Evolutionary conservation across 2,113 vertebrate species (phyloP).

Genomic region (Oryzias woworae): DNA sequence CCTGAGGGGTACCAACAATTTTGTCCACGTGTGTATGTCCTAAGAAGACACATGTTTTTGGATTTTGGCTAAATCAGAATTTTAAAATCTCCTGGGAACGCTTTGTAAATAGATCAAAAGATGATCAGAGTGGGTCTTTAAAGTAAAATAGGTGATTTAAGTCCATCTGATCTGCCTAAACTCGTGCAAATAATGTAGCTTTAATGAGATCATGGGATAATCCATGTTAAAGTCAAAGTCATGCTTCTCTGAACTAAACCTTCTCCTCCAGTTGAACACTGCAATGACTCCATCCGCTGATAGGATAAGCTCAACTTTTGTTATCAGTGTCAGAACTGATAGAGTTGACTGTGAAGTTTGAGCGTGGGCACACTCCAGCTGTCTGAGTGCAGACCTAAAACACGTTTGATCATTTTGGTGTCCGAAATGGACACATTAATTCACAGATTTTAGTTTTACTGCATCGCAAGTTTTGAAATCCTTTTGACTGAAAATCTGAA

Average conservation of each 20-base stretch:
- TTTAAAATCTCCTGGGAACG: too few relatives aligned
- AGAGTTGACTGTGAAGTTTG: constrained; percentile 9
- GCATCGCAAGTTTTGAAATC: too few relatives aligned
- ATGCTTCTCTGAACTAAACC: constrained; percentile 17
- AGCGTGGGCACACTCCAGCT: neutral
- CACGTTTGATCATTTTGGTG: neutral
- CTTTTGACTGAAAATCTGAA: too few relatives aligned
- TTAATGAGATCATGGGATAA: constrained; percentile 52
- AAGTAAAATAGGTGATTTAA: too few relatives aligned
- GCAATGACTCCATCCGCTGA: neutral
- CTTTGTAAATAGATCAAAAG: too few relatives aligned
- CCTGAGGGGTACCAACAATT: too few relatives aligned
- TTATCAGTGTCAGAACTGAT: constrained; percentile 2
- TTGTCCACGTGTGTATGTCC: too few relatives aligned
- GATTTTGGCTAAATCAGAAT: too few relatives aligned
- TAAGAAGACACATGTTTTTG: too few relatives aligned
- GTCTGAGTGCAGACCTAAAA: neutral
- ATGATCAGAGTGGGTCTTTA: too few relatives aligned
- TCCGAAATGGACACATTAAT: neutral
- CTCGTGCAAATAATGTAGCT: neutral
- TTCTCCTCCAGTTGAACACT: neutral
- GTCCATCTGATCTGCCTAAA: neutral
- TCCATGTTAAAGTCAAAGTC: constrained; percentile 28
- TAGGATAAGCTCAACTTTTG: neutral
- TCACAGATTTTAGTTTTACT: too few relatives aligned